Base-by-base conservation (phyloP, 2,888 invertebrate genomes). In the Notodonta dromedarius region DNA sequence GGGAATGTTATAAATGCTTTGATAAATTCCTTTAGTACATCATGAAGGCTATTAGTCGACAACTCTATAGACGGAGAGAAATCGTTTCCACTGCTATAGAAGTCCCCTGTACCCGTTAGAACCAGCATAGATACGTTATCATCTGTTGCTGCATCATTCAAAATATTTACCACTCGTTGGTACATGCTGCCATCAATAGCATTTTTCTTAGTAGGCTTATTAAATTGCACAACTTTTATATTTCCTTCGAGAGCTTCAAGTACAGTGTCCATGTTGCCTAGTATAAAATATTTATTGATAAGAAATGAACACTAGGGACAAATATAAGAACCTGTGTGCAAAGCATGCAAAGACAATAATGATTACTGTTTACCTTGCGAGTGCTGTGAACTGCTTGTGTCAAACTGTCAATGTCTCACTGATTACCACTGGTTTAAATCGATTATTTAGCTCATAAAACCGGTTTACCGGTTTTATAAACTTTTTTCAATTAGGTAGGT, bases 81-180 rank as follows among this genome's bases (percentile, higher is more conserved):
- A 86, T 98, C 98, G 91, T 97, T 98, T 11, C 98, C 98, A 85
- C 97, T 97, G 76, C 96, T 96, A 83, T 96, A 98, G 84, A 95
- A 98, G 67, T 96, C 95, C 11, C 97, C 98, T 54, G 94, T 91
- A 1, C 97, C 98, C 11, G 98, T 98, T 32, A 98, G 83, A 2
- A 97, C 97, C 48, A 97, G 95, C 32, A 97, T 91, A 13, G 94
- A 91, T 24, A 97, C 94, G 14, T 94, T 82, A 35, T 95, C 94
- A 87, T 98, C 95, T 11, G 86, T 85, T 39, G 95, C 96, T 40
- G 97, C 97, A 65, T 96, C 94, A 48, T 95, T 94, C 40, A 99
- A 86, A 24, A 96, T 95, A 16, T 94, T 88, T 0, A 94, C 90
- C 14, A 98, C 85, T 68, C 94, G 94, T 58, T 85, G 70, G 83